Percentiles rank a stretch among this genome's conserved stretches.
phyloP scores from a whole-genome alignment of 2,888 invertebrate species.

The Nomada fucata region DNA sequence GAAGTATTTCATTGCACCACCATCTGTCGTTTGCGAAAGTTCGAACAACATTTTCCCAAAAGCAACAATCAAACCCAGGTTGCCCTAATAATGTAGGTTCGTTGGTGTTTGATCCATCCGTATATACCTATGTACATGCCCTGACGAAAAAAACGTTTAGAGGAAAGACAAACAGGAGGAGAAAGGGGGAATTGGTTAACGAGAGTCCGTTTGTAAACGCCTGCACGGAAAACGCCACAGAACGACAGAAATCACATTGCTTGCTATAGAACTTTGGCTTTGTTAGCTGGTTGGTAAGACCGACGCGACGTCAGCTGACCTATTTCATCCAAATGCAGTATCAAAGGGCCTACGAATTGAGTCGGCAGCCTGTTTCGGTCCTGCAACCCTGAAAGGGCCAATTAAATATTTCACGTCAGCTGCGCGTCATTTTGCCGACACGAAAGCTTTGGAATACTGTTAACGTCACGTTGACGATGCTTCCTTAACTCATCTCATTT shows the following conservation, averaged over 20 bases:
- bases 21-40: too few species aligned
- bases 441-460: conserved; percentile 5
- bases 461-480: neutral
- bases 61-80: too few species aligned
- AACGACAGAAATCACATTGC: conserved; percentile 65
- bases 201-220: conserved; percentile 62
- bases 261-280: conserved; percentile 43
- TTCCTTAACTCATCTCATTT: neutral
- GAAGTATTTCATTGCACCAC: too few species aligned
- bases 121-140: too few species aligned
- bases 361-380: conserved; percentile 63
- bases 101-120: too few species aligned
- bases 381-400: conserved; percentile 64
- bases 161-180: neutral
- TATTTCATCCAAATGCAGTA: conserved; percentile 69
- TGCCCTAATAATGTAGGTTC: too few species aligned
- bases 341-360: conserved; percentile 72
- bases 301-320: conserved; percentile 42
- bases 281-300: conserved; percentile 34
- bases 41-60: too few species aligned
- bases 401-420: conserved; percentile 70
- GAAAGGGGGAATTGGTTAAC: conserved; percentile 15
- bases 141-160: neutral
- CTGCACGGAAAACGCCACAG: conserved; percentile 57
- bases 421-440: conserved; percentile 30